Evolutionary conservation across 2,888 invertebrate species (phyloP), one percentile per base, ranked within the genome.

Genomic region (Phania funesta): DNA sequence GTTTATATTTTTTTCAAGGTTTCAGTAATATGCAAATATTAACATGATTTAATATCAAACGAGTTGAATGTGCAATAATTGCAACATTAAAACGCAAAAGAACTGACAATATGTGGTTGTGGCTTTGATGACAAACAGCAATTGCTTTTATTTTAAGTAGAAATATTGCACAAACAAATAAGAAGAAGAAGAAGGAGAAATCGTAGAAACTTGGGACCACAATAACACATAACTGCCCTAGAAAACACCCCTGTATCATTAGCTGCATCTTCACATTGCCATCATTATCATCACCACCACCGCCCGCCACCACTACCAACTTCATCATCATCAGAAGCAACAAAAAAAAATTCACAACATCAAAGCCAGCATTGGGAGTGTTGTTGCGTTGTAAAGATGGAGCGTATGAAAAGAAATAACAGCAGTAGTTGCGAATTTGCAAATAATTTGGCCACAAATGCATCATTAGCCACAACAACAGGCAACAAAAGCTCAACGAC

Each of bases 371-470:
- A 48, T 54, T 38, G 38, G 20, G 20, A 50, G 35, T 26, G 24
- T 38, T 70, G 48, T 65, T 20, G 16, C 16, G 7, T 26, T 41
- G 22, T 58, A 56, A 80, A 54, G 65, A 89, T 89, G 89, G 89
- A 89, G 83, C 88, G 86, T 54, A 86, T 84, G 77, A 88, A 86
- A 48, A 85, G 84, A 60, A 87, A 86, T 68, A 88, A 88, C 84
- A 84, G 85, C 29, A 82, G 38, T 60, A 75, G 82, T 82, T 78
- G 74, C 65, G 89, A 89, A 81, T 87, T 89, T 71, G 86, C 86
- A 29, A 86, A 86, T 60, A 86, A 84, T 80, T 83, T 83, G 41
- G 68, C 85, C n/a, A 75, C 86, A 26, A 71, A 84, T 13, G 78
- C 80, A 24, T 70, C 80, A 26, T 44, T 82, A 22, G 77, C 85